Conservation (phyloP, 2,113 vertebrate species). For the Cercocebus atys region DNA sequence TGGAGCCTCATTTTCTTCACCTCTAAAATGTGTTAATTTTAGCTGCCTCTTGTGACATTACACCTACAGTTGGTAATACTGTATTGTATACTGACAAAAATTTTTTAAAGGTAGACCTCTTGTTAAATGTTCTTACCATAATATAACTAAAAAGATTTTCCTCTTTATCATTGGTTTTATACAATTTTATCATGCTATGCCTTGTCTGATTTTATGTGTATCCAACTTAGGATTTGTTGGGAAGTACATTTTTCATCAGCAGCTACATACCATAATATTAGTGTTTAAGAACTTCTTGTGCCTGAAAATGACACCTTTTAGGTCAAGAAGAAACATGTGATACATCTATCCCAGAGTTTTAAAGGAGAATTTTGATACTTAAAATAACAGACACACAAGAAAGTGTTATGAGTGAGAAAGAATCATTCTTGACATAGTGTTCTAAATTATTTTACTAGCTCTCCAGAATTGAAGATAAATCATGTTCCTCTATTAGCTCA, state of each 20-base stretch:
- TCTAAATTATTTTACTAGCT: not conserved
- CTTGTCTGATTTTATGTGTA: not conserved
- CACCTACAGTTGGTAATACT: not conserved
- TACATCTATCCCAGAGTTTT: not conserved
- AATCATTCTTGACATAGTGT: not conserved
- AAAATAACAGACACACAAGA: conserved; percentile 30
- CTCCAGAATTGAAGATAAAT: not conserved
- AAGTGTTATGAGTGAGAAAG: not conserved
- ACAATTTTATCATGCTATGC: not conserved
- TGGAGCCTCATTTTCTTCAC: not conserved
- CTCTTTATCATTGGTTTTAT: not conserved
- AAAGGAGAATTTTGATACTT: not conserved
- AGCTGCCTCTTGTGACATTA: not conserved
- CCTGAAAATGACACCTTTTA: not conserved
- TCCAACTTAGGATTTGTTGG: not conserved
- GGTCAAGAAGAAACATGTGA: not conserved
- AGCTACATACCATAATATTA: conserved; percentile 41
- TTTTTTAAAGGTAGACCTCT: not conserved
- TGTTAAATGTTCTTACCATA: not conserved
- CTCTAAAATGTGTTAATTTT: not conserved
- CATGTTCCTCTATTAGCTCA: not conserved
- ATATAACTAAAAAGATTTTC: not conserved
- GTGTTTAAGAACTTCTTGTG: conserved; percentile 46
- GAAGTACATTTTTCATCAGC: not conserved
- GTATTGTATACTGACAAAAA: not conserved